These are phyloP conservation scores for Dryocosmus kuriphilus DNA, from an alignment of 2,888 invertebrate genomes.

Conservation along the genomic window DNA sequence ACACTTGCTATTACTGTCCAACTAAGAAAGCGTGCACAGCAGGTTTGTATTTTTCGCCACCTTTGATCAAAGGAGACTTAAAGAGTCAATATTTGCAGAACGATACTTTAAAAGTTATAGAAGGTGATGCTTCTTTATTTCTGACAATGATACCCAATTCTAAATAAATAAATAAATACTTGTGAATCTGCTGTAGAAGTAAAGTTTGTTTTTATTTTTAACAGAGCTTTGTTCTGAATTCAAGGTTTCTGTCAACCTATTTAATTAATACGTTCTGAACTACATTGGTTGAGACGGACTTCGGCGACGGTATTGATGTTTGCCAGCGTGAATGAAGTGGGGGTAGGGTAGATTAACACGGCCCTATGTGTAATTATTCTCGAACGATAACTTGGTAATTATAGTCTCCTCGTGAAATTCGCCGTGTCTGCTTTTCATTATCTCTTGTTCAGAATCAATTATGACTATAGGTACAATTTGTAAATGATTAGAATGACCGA, in stretches of 20 bases:
- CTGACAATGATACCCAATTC: too few species aligned
- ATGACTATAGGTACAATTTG: background rate
- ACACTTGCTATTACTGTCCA: background rate
- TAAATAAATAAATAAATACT: too few species aligned
- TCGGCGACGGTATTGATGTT: slow-evolving; percentile 22
- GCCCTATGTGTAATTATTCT: slow-evolving; percentile 23
- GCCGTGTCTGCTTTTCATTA: slow-evolving; percentile 26
- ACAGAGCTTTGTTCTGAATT: background rate
- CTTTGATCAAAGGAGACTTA: background rate
- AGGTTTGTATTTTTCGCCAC: background rate
- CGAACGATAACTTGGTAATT: slow-evolving; percentile 23
- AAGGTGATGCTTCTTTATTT: background rate
- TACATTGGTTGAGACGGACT: slow-evolving; percentile 2
- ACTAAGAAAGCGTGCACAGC: background rate
- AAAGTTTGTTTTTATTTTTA: background rate
- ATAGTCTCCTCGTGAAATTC: slow-evolving; percentile 22
- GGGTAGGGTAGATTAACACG: slow-evolving; percentile 24
- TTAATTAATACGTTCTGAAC: slow-evolving; percentile 1
- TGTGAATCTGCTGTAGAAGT: too few species aligned
- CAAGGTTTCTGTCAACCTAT: background rate
- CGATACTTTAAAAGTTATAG: background rate
- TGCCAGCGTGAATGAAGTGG: slow-evolving; percentile 5
- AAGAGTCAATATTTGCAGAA: background rate
- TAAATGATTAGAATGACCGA: background rate
- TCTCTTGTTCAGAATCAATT: slow-evolving; percentile 25